These are phyloP conservation scores for Parazoanthus swiftii DNA, from an alignment of 92 coral and sea anemone species.

Conservation along the genomic window DNA sequence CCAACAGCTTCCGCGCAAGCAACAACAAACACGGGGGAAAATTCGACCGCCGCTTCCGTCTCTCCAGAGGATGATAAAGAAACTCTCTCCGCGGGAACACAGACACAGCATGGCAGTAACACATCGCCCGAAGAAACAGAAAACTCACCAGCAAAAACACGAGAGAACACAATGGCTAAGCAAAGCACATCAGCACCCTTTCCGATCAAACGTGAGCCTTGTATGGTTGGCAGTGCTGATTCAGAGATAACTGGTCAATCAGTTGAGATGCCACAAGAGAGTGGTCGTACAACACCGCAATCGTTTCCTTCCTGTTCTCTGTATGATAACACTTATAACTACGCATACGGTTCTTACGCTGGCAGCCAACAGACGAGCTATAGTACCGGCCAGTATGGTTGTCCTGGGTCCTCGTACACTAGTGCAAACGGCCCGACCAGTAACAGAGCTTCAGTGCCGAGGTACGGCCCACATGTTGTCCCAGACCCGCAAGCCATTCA, in stretches of 20 bases:
- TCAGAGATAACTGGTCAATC: slow-evolving; percentile 39
- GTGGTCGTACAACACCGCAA: slow-evolving; percentile 71
- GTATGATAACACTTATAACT: slow-evolving; percentile 66
- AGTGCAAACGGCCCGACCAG: slow-evolving; percentile 51
- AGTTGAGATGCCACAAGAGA: slow-evolving; percentile 45
- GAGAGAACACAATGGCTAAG: slow-evolving; percentile 39
- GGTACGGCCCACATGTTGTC: slow-evolving; percentile 63
- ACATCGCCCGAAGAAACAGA: slow-evolving; percentile 48
- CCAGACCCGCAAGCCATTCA: slow-evolving; percentile 43
- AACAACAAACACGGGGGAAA: slow-evolving; percentile 72
- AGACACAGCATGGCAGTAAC: slow-evolving; percentile 50
- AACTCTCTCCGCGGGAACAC: slow-evolving; percentile 57
- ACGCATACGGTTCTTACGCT: slow-evolving; percentile 69
- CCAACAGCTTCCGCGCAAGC: slow-evolving; percentile 73
- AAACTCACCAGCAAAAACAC: slow-evolving; percentile 42
- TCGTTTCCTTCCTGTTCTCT: slow-evolving; percentile 82
- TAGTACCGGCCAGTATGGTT: slow-evolving; percentile 63
- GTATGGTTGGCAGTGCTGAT: slow-evolving; percentile 59
- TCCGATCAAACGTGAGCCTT: slow-evolving; percentile 60
- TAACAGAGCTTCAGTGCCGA: slow-evolving; percentile 55
- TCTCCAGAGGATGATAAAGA: slow-evolving; percentile 60
- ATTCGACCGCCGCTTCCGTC: slow-evolving; percentile 78
- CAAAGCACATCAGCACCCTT: slow-evolving; percentile 43
- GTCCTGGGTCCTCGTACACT: slow-evolving; percentile 58
- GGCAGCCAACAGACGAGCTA: slow-evolving; percentile 65